A percentile compares a stretch with the other conserved stretches of the same genome.
Evolutionary conservation across 2,888 invertebrate genomes (phyloP).

Genomic region (Eupithecia vulgata): DNA sequence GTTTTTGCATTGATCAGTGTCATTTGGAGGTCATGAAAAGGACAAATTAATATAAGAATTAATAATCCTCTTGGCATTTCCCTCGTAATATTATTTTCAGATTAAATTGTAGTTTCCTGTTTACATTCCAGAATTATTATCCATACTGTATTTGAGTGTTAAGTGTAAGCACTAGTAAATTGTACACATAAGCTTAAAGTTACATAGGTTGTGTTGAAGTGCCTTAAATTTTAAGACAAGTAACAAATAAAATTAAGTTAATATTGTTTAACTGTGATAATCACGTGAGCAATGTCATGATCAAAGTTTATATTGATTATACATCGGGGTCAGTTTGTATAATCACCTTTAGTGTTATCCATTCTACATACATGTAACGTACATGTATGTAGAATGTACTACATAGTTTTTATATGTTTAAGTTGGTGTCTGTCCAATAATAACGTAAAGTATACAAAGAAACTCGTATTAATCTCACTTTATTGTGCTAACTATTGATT

Average conservation of each 20-base stretch:
- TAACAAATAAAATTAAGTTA: slow-evolving; percentile 2
- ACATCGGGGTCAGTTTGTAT: slow-evolving; percentile 38
- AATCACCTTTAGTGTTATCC: slow-evolving; percentile 30
- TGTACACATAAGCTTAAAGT: slow-evolving; percentile 6
- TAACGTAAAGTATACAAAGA: background rate
- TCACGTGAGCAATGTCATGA: slow-evolving; percentile 45
- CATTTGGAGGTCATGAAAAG: slow-evolving; percentile 60
- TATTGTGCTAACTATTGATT: background rate
- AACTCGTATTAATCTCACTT: background rate
- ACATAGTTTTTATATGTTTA: slow-evolving; percentile 20
- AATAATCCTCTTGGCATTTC: slow-evolving; percentile 28
- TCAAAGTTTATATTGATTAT: slow-evolving; percentile 52
- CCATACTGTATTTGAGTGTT: background rate
- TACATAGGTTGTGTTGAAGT: slow-evolving; percentile 33
- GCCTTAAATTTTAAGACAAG: slow-evolving; percentile 28
- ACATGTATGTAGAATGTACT: background rate
- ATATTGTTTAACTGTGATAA: slow-evolving; percentile 48
- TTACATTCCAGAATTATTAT: slow-evolving; percentile 29
- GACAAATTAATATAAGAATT: slow-evolving; percentile 47
- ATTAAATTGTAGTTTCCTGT: slow-evolving; percentile 23
- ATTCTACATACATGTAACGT: slow-evolving; percentile 2
- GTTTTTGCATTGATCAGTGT: slow-evolving; percentile 10
- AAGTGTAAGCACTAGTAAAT: background rate
- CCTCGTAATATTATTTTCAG: slow-evolving; percentile 3
- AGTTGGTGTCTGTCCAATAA: background rate